phyloP scores from a whole-genome alignment of 1,140 invertebrate species.

The Bombus sibiricus region DNA sequence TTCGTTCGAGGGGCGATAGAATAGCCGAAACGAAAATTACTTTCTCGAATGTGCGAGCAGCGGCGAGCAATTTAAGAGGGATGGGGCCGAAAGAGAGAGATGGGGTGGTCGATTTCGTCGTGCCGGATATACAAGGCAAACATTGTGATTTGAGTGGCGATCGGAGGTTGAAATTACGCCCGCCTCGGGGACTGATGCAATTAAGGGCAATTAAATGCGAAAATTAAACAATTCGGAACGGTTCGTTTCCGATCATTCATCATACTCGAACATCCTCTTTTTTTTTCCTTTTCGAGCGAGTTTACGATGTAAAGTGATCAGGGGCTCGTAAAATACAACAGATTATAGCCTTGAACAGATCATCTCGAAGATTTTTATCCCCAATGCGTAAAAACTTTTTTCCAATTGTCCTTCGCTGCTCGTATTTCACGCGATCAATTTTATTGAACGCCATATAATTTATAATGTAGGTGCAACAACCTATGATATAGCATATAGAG shows the following conservation, averaged over 20 bases:
- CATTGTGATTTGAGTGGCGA: slow-evolving; percentile 57
- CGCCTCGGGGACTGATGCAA: slow-evolving; percentile 6
- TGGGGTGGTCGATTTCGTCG: slow-evolving; percentile 48
- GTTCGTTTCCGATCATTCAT: background rate
- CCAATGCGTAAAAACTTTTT: background rate
- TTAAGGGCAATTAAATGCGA: slow-evolving; percentile 37
- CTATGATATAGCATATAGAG: no score
- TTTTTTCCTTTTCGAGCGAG: no score
- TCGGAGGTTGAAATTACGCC: slow-evolving; percentile 49
- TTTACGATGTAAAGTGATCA: background rate
- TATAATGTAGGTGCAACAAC: no score
- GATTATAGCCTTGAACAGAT: background rate
- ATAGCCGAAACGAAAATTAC: slow-evolving; percentile 70
- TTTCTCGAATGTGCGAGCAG: slow-evolving; percentile 64
- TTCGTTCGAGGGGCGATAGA: slow-evolving; percentile 71
- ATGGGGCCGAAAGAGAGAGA: background rate
- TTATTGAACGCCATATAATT: no score
- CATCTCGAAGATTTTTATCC: background rate
- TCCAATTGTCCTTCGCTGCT: background rate
- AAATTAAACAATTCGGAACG: slow-evolving; percentile 31
- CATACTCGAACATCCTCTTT: background rate
- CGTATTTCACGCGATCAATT: no score
- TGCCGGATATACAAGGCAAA: slow-evolving; percentile 61
- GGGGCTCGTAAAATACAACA: background rate
- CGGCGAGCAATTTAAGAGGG: slow-evolving; percentile 62